phyloP scores from a whole-genome alignment of 2,797 vertebrate genomes.

The Falco cherrug region DNA sequence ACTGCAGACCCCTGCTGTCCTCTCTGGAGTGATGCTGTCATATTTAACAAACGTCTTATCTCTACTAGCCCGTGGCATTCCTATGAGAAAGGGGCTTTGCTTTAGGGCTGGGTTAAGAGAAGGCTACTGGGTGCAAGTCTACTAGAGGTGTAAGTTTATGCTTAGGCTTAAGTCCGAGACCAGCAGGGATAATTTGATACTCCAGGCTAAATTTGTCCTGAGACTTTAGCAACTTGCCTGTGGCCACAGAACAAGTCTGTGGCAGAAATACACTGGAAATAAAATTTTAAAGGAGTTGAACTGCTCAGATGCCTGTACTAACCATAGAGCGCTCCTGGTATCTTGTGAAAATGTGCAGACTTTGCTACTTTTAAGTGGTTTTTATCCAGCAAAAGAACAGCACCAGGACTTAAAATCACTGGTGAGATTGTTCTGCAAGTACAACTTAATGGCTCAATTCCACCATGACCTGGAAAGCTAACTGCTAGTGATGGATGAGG shows the following conservation, averaged over 20 bases:
- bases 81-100: background rate
- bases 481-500: background rate
- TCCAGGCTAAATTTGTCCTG: background rate
- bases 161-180: background rate
- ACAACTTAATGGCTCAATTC: background rate
- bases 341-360: background rate
- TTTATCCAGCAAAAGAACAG: background rate
- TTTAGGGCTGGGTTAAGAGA: background rate
- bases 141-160: background rate
- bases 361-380: background rate
- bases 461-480: background rate
- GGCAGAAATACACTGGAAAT: background rate
- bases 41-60: constrained; percentile 49
- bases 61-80: background rate
- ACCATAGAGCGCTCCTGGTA: background rate
- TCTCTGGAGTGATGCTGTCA: background rate
- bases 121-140: background rate
- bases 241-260: background rate
- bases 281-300: background rate
- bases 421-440: background rate
- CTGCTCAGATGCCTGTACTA: background rate
- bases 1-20: background rate
- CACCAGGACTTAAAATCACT: background rate
- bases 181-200: background rate
- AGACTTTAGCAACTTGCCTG: background rate